Base-by-base conservation (phyloP, 1,140 invertebrate species). In the Drosophila tristis region DNA sequence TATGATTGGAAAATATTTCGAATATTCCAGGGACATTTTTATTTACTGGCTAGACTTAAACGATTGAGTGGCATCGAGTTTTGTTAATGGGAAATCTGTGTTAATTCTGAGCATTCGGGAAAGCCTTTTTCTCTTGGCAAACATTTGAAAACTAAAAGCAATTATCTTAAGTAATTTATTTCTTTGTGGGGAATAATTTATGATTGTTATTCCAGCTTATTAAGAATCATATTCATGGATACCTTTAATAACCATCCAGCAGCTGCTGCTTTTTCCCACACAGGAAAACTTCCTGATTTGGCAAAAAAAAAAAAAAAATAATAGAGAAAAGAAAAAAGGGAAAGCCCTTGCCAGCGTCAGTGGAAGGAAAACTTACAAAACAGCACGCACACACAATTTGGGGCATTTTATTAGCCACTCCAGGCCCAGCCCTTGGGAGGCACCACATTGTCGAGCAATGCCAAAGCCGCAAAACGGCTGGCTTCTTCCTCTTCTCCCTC, bases 401-500 rank as follows among this genome's bases (percentile, higher is more conserved):
- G 59, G 59, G 49, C 54, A 74, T 79, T 79, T 79, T 79, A 79
- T 79, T 79, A 74, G 58, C 57, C 62, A 58, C 55, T 74, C n/a
- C 16, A 26, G 16, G 5, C 48, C 15, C 50, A 39, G 25, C 29
- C 51, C 58, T 42, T 43, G 5, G 43, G 42, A 48, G 66, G 63
- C 59, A 48, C 8, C 60, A 75, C 68, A 74, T 73, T 73, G 71
- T 68, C 56, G 64, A 47, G 20, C 35, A 44, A 72, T 64, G 67
- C 66, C 73, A 62, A 66, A 72, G 61, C 78, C 78, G 48, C 78
- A 65, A 80, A 80, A 11, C 61, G 8, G 49, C n/a, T 42, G 8
- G 49, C n/a, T 42, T 63, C 11, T 59, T 16, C 44, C n/a, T 9
- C 62, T 54, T 39, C 29, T 23, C 15, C 47, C 58, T 48, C 53